A percentile compares a stretch with the other conserved stretches of the same genome.
Conservation (phyloP, 2,797 vertebrate species). For the Thamnophis elegans region DNA sequence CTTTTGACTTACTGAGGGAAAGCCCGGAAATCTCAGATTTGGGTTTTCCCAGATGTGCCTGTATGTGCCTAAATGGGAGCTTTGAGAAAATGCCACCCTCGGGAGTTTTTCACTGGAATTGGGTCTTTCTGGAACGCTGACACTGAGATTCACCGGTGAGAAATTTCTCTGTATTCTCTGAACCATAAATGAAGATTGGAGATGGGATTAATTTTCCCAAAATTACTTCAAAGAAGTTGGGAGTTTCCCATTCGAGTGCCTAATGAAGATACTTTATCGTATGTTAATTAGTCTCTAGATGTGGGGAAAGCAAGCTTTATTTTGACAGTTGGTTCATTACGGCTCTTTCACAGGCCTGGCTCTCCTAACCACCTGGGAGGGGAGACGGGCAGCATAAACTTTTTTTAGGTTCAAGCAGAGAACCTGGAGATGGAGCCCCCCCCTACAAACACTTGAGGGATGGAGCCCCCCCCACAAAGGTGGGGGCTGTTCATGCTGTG, state of each 20-base stretch:
- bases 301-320: neutral
- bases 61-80: too few species aligned
- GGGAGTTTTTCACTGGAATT: too few species aligned
- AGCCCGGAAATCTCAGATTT: too few species aligned
- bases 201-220: neutral
- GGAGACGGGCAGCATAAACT: neutral
- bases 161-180: neutral
- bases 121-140: too few species aligned
- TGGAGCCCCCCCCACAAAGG: neutral
- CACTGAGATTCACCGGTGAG: neutral
- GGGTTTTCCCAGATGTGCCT: too few species aligned
- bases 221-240: neutral
- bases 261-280: neutral
- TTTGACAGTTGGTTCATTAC: neutral
- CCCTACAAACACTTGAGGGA: neutral
- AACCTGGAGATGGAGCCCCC: neutral
- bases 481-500: neutral
- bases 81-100: too few species aligned
- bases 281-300: neutral
- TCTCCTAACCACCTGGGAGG: neutral
- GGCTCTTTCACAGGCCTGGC: neutral
- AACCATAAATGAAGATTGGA: neutral
- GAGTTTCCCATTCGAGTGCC: neutral
- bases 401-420: neutral
- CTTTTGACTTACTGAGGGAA: too few species aligned